Evolutionary conservation across 2,113 vertebrate genomes (phyloP).

Genomic region (Pangasianodon hypophthalmus): DNA sequence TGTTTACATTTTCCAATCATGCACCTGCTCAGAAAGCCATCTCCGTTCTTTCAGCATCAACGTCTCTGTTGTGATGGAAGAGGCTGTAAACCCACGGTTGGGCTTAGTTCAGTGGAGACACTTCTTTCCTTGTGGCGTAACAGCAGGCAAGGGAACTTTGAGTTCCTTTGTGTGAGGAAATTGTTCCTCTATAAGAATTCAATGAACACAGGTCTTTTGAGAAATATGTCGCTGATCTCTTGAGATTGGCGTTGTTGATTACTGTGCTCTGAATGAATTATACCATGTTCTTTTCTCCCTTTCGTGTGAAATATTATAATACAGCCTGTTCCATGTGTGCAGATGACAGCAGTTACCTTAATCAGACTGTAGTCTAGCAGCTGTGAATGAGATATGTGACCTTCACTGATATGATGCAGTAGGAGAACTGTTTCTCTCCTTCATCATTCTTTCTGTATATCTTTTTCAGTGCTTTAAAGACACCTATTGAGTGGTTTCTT

Average conservation of each 20-base stretch:
- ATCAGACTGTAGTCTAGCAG: neutral
- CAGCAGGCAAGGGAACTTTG: conserved; percentile 23
- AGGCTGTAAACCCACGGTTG: conserved; percentile 23
- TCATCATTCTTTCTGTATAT: neutral
- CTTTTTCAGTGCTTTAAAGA: neutral
- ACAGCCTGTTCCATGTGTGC: neutral
- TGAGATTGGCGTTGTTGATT: conserved; percentile 25
- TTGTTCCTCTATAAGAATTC: conserved; percentile 5
- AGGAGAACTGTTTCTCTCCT: neutral
- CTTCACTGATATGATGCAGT: neutral
- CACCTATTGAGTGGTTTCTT: neutral
- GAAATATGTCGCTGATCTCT: conserved; percentile 18
- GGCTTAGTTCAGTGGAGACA: conserved; percentile 11
- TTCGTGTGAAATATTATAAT: conserved; percentile 7
- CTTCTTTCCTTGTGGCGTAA: conserved; percentile 3
- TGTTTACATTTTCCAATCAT: conserved; percentile 44
- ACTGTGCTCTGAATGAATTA: conserved; percentile 26
- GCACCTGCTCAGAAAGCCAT: conserved; percentile 35
- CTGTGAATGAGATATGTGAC: neutral
- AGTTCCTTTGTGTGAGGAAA: conserved; percentile 43
- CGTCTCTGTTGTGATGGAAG: conserved; percentile 42
- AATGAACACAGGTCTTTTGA: neutral
- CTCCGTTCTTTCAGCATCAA: neutral
- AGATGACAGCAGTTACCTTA: neutral
- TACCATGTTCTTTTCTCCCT: neutral